Evolutionary conservation across 2,797 vertebrate species (phyloP), one percentile per base, ranked within the genome.

Genomic region (Rhodeus uyekii): DNA sequence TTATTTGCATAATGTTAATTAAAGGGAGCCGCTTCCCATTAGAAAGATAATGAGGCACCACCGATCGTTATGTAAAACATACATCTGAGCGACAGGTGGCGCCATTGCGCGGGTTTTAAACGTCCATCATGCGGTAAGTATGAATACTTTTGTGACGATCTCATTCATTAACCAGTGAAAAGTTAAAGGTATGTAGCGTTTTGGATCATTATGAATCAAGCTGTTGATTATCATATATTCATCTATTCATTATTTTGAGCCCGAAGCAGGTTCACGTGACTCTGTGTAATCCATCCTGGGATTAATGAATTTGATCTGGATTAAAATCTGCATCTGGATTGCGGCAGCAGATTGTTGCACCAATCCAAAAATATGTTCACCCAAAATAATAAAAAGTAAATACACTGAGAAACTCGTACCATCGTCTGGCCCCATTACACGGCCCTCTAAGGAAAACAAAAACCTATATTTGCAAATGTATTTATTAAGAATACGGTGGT

Each of bases 401-500:
- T 50, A 50, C 10, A 55, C 24, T 2, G 12, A 27, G 50, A 8
- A 53, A 53, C 24, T 53, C 50, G 50, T 3, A 55, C n/a, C 22
- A 53, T 53, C 8, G 8, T n/a, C 8, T 53, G 48, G n/a, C n/a
- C n/a, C n/a, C n/a, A n/a, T n/a, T n/a, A n/a, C 48, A 22, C 22
- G 22, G 12, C 12, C 1, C 55, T n/a, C 27, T 29, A 60, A 50
- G 16, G 3, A 36, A 38, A 46, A 27, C 42, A 67, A 79, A 44
- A 44, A 24, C 14, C 48, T 34, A 10, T 86, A 83, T 87, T 88
- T 90, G 90, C 86, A 88, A 92, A 93, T 91, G 90, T 10, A 78
- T 93, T 93, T 93, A 92, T 93, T 94, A 90, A 83, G 85, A 88
- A 83, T 86, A 84, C 61, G 75, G 60, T 58, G 63, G 58, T 82